Evolutionary conservation across 2,888 invertebrate genomes (phyloP), one percentile per base, ranked within the genome.

Genomic region (Boloria selene): DNA sequence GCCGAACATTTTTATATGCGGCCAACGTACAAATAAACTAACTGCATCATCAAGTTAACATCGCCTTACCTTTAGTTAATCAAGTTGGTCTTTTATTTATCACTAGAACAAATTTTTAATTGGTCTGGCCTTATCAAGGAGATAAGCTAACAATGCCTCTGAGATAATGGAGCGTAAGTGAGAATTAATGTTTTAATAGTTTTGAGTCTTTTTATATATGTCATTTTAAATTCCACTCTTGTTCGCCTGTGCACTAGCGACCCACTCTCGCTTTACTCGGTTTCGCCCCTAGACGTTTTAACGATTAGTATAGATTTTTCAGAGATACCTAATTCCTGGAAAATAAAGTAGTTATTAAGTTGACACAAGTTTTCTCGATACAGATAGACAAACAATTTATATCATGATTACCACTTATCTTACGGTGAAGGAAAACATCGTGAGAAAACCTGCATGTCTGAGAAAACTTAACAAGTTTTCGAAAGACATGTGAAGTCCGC

Each of bases 121-220:
- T 88, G 87, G 83, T 75, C 65, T 64, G 76, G 69, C 71, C 74
- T 79, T 84, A 85, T 86, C 83, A 77, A 55, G 53, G 63, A 71
- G 84, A 85, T 87, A 87, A 86, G 81, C 79, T 77, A 82, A 88
- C 88, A 88, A 86, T 83, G 77, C 81, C 74, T 68, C 72, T 72
- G 50, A 76, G 72, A 82, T 85, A 86, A 82, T 77, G 65, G 69
- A 61, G 66, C 73, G 77, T 86, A 87, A 90, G 88, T 88, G 88
- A 86, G 80, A 87, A 89, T 87, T 84, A 87, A 87, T 89, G 88
- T 89, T 84, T 80, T 77, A 75, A 75, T 76, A 74, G 67, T 69
- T 59, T 54, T 62, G 49, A 66, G 70, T 63, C 65, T 74, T 77
- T 75, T 75, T 73, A 72, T 59, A 44, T 55, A 61, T 70, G 68